Evolutionary conservation across 2,888 invertebrate genomes (phyloP), one percentile per base, ranked within the genome.

Genomic region (Pristionchus arcanus): DNA sequence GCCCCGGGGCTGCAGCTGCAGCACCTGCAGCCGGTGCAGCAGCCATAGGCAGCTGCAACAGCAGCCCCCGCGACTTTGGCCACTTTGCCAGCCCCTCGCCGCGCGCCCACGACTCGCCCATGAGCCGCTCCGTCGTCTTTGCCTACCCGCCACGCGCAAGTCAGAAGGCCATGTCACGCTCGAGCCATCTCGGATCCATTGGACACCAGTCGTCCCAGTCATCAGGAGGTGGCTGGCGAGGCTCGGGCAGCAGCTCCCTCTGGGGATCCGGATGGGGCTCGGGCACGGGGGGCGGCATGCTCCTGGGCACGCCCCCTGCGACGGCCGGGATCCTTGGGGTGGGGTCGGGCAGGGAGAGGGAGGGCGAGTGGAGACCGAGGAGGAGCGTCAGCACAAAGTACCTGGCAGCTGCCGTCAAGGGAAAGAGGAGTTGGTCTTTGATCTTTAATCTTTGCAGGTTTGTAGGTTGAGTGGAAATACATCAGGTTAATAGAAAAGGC

Each of bases 341-440:
- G 2, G 77, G 81, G 25, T n/a, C 49, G 49, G 84, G 55, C 25
- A 21, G 59, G 21, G 68, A 31, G 7, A 16, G 31, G 31, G 71
- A 5, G 31, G 89, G 89, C 2, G 89, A 81, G 66, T 89, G 89
- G 77, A 34, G 89, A 81, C 89, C 89, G 28, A 59, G 89, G 21
- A 89, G 89, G 81, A 89, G 89, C 55, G 89, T 81, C 89, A 81
- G 81, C 81, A 89, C 89, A 0, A 88, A 88, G 74, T 55, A 55
- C 25, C 87, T 88, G 31, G 34, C 87, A 4, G 49, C 55, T 2
- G 89, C 53, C 2, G 34, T 25, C 5, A 77, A 68, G 63, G 55
- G 89, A 25, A 89, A 89, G 89, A 89, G 89, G 81, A 89, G 89
- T 89, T 63, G 74, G 87, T n/a, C 16, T 15, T 87, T 87, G 66